phyloP scores from a whole-genome alignment of 2,113 vertebrate species.

The Lycaon pictus region DNA sequence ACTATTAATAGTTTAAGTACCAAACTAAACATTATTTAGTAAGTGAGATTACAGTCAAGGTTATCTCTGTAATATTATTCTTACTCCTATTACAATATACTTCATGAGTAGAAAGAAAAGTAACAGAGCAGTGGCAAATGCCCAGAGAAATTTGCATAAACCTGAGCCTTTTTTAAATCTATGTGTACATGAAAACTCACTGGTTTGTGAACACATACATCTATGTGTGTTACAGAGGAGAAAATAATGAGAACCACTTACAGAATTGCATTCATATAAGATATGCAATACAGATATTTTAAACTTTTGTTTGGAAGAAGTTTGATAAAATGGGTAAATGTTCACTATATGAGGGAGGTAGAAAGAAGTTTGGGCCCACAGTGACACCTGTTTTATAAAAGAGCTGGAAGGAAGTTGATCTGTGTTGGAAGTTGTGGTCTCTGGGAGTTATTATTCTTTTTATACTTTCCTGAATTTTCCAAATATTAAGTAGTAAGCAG shows the following conservation, averaged over 20 bases:
- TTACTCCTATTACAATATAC: background rate
- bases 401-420: background rate
- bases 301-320: background rate
- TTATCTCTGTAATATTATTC: background rate
- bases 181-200: background rate
- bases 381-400: background rate
- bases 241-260: background rate
- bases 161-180: background rate
- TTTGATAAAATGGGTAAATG: background rate
- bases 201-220: background rate
- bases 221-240: background rate
- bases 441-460: background rate
- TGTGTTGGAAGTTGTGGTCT: background rate
- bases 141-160: background rate
- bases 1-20: background rate
- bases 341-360: background rate
- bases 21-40: background rate
- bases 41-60: background rate
- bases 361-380: background rate
- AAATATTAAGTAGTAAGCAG: background rate
- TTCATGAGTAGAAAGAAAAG: background rate
- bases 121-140: background rate
- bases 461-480: constrained; percentile 26
- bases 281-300: background rate
- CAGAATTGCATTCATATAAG: background rate